A percentile compares a stretch with the other conserved stretches of the same genome.
These are phyloP conservation scores for Rhipidura dahli DNA, from an alignment of 2,113 vertebrate species.

Conservation along the genomic window DNA sequence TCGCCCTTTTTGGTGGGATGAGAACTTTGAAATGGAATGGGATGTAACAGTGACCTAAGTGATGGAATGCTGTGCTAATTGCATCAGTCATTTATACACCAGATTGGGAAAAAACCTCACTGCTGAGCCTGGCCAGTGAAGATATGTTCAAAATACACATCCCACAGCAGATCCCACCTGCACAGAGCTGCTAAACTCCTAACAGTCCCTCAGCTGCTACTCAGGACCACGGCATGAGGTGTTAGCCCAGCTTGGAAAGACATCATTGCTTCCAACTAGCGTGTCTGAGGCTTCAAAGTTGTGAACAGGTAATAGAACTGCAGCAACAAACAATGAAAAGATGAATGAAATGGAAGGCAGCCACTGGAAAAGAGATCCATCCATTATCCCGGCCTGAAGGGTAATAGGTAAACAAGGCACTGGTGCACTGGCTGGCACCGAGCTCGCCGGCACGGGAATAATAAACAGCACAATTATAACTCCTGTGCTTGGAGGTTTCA, in stretches of 20 bases:
- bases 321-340: slow-evolving; percentile 68
- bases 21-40: background rate
- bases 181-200: too few species aligned
- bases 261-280: slow-evolving; percentile 53
- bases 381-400: slow-evolving; percentile 65
- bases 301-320: slow-evolving; percentile 71
- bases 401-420: slow-evolving; percentile 71
- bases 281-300: slow-evolving; percentile 40
- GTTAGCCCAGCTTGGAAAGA: slow-evolving; percentile 62
- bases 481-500: slow-evolving; percentile 21
- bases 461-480: slow-evolving; percentile 73
- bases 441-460: slow-evolving; percentile 33
- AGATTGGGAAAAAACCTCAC: background rate
- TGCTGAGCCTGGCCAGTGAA: background rate
- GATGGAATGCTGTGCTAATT: background rate
- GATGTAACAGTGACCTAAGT: background rate
- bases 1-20: background rate
- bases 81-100: background rate
- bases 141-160: background rate
- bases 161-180: too few species aligned
- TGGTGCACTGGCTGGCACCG: background rate
- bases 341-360: slow-evolving; percentile 61
- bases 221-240: background rate
- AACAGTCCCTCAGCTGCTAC: background rate
- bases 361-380: slow-evolving; percentile 57